A percentile compares a stretch with the other conserved stretches of the same genome.
Conservation (phyloP, 2,113 vertebrate species). For the Corythornis vintsioides region DNA sequence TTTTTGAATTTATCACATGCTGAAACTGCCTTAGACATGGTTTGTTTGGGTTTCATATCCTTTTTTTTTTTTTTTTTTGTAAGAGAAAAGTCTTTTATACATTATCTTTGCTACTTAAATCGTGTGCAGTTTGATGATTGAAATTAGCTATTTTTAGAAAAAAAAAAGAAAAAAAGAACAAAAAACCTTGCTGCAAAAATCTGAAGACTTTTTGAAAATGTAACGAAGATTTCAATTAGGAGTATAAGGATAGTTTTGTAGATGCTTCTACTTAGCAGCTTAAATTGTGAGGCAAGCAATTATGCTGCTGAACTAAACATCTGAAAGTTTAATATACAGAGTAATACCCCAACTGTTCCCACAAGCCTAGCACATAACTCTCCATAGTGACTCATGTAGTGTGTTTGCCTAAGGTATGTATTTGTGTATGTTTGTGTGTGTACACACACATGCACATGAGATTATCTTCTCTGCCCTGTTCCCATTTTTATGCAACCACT, state of each 20-base stretch:
- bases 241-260: slow-evolving; percentile 49
- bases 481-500: slow-evolving; percentile 6
- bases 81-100: slow-evolving; percentile 68
- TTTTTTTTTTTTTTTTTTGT: slow-evolving; percentile 38
- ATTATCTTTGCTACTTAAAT: slow-evolving; percentile 67
- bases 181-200: slow-evolving; percentile 38
- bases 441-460: fast-evolving
- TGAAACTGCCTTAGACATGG: slow-evolving; percentile 58
- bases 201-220: slow-evolving; percentile 61
- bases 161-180: background rate
- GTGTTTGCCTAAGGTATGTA: background rate
- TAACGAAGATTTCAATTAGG: slow-evolving; percentile 56
- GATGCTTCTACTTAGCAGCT: slow-evolving; percentile 36
- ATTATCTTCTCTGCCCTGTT: background rate
- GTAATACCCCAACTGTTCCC: background rate
- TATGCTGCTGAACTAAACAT: background rate
- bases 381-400: slow-evolving; percentile 1
- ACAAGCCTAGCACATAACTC: slow-evolving; percentile 19
- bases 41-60: slow-evolving; percentile 52
- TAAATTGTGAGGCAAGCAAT: slow-evolving; percentile 44
- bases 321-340: slow-evolving; percentile 38
- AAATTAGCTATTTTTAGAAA: slow-evolving; percentile 64
- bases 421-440: background rate
- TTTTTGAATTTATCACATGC: slow-evolving; percentile 37
- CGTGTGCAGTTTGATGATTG: slow-evolving; percentile 62